Base-by-base conservation (phyloP, 2,888 invertebrate species). In the Sycophila texana region DNA sequence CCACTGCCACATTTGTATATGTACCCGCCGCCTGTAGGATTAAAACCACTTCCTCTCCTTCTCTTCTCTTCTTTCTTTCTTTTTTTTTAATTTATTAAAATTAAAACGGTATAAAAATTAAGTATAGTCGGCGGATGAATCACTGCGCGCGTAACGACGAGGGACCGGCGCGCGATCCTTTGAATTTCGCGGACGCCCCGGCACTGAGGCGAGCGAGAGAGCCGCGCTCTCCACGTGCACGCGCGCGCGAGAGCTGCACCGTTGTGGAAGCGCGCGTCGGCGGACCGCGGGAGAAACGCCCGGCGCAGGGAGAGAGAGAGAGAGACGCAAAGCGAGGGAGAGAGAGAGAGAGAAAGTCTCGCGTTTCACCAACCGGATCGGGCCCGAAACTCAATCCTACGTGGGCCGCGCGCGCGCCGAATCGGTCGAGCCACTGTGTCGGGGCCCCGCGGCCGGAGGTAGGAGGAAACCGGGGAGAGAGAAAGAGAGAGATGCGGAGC, bases 261-360 rank as follows among this genome's bases (percentile, higher is more conserved):
- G 72, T 18, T 47, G 73, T 39, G 7, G 53, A 30, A 65, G 51
- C 51, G 73, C 77, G 78, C 79, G 72, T 72, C 79, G 75, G 77
- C 73, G 76, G 81, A 58, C 77, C 57, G 61, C 55, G 72, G 77
- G 83, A 84, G 75, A 79, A n/a, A 63, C 20, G 20, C 20, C n/a
- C 57, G n/a, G 63, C 63, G 39, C 4, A 2, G 82, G 85, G 85
- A 85, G 81, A 85, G 85, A 86, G 86, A 86, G 88, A 89, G 47
- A 79, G 74, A 81, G 26, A 58, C n/a, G n/a, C n/a, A n/a, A n/a
- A 2, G 82, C 84, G 85, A 85, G 81, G 84, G 85, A 86, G 86
- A 86, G 88, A 89, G 47, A 79, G 74, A 81, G 26, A 58, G 71
- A 78, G 70, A 79, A 72, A 68, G 75, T 82, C 81, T 81, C 81